phyloP scores from a whole-genome alignment of 2,888 invertebrate genomes.

The Labia minor region DNA sequence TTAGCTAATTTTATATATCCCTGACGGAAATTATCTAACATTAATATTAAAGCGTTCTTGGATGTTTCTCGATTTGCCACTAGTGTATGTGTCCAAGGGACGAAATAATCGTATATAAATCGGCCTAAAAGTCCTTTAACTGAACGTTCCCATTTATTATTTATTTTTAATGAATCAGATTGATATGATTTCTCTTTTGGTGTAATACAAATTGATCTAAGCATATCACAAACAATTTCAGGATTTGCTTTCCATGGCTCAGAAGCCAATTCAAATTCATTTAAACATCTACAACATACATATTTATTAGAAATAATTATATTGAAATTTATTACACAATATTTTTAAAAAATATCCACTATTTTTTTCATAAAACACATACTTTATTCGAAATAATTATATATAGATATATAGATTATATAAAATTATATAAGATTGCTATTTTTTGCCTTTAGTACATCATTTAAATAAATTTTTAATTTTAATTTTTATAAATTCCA shows the following conservation, averaged over 20 bases:
- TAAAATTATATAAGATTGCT: no score
- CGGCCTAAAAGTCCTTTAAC: neutral
- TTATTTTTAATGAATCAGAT: neutral
- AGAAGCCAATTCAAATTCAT: slow-evolving; percentile 54
- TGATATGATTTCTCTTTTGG: neutral
- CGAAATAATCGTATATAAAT: slow-evolving; percentile 28
- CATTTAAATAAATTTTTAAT: no score
- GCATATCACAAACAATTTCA: slow-evolving; percentile 46
- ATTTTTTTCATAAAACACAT: no score
- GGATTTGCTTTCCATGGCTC: slow-evolving; percentile 57
- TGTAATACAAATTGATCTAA: slow-evolving; percentile 41
- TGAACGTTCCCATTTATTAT: neutral
- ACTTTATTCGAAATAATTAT: no score
- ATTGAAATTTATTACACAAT: slow-evolving; percentile 14
- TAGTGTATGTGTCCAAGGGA: slow-evolving; percentile 35
- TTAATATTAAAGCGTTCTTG: slow-evolving; percentile 47
- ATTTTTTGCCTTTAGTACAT: no score
- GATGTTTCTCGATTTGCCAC: slow-evolving; percentile 50
- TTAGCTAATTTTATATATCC: slow-evolving; percentile 47
- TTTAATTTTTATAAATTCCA: no score
- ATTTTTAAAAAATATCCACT: slow-evolving; percentile 16
- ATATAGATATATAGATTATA: no score
- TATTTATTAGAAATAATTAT: slow-evolving; percentile 4
- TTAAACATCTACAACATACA: slow-evolving; percentile 27
- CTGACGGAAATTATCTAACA: slow-evolving; percentile 47